Evolutionary conservation across 2,888 invertebrate genomes (phyloP), one percentile per base, ranked within the genome.

Genomic region (Agriotes lineatus): DNA sequence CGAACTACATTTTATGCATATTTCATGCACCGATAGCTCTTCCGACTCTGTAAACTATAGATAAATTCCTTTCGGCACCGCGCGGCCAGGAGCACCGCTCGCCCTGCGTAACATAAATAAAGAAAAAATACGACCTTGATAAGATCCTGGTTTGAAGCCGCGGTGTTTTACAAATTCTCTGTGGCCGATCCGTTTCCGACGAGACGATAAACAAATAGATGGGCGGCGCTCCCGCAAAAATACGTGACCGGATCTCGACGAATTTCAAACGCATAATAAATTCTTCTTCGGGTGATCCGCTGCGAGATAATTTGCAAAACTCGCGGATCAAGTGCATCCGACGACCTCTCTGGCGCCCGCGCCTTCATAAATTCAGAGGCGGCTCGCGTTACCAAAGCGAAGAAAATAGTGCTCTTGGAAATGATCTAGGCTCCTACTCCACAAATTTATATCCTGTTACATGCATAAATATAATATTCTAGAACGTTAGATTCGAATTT

Each of bases 1-100:
- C 44, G 45, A 33, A 48, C 48, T 57, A 48, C 33, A 56, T 63
- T 63, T 44, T 63, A 54, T 56, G 42, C 54, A 57, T 64, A 64
- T 64, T 64, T 57, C 48, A 64, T 64, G 64, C 64, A 57, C 44
- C 64, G 33, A 57, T 48, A 64, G 64, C 9, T 57, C 45, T 57
- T 39, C 25, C 33, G 14, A 48, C 56, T 45, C 64, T 64, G 64
- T 64, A 64, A 64, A 56, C 64, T 64, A 19, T 19, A 64, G 64
- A 64, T 64, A 64, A 64, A 64, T 57, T 63, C 30, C 14, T 1
- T 9, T 9, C 9, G 9, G 7, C 12, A n/a, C 12, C n/a, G n/a
- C n/a, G n/a, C n/a, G n/a, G 1, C 1, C 12, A 22, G 2, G 9
- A 5, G 42, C 16, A 16, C 7, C 3, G 25, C 7, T 25, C 7